Evolutionary conservation across 2,797 vertebrate species (phyloP).

Genomic region (Microctenopoma lineatum): DNA sequence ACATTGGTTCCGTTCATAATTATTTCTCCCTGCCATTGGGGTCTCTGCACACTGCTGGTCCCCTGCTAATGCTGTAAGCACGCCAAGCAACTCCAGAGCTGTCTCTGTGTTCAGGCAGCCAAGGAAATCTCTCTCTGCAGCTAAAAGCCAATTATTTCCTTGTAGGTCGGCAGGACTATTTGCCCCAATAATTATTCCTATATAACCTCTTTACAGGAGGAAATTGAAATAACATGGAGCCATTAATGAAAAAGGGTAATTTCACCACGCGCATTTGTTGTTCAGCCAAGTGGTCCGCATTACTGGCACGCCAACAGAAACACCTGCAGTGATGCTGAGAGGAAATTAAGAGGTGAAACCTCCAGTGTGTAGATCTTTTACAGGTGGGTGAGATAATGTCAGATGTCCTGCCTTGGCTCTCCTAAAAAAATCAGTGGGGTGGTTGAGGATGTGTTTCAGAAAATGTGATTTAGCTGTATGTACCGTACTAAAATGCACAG

Average conservation of each 20-base stretch:
- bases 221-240: constrained; percentile 77
- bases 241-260: constrained; percentile 67
- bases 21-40: constrained; percentile 82
- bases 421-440: too few species aligned
- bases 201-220: constrained; percentile 68
- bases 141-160: constrained; percentile 85
- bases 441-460: constrained; percentile 8
- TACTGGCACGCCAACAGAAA: constrained; percentile 39
- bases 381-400: constrained; percentile 29
- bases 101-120: constrained; percentile 70
- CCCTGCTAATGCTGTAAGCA: constrained; percentile 76
- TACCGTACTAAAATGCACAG: background rate
- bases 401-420: constrained; percentile 4
- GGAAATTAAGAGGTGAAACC: constrained; percentile 48
- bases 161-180: constrained; percentile 78
- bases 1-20: constrained; percentile 82
- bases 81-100: constrained; percentile 75
- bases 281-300: constrained; percentile 39
- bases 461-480: background rate
- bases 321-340: constrained; percentile 36
- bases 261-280: constrained; percentile 43
- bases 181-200: constrained; percentile 79
- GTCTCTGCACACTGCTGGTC: constrained; percentile 78
- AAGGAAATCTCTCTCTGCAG: constrained; percentile 75
- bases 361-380: constrained; percentile 20